Evolutionary conservation across 2,888 invertebrate genomes (phyloP).

Genomic region (Phengaris alcon): DNA sequence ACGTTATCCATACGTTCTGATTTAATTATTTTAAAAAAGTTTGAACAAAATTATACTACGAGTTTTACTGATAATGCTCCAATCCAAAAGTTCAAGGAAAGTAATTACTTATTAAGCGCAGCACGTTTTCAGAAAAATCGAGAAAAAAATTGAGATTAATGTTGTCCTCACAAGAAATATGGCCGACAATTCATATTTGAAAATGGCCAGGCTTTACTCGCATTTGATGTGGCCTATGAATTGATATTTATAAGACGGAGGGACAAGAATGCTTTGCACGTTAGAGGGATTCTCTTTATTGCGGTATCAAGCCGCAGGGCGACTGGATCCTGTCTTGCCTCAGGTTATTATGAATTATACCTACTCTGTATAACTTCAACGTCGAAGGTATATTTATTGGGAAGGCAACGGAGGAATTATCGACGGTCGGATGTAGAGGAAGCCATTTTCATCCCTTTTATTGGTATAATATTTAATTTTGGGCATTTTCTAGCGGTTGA

Average conservation of each 20-base stretch:
- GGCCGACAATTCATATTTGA: constrained; percentile 65
- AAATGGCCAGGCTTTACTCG: constrained; percentile 67
- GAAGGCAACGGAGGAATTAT: constrained; percentile 67
- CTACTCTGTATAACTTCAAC: constrained; percentile 65
- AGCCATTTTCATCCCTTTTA: constrained; percentile 77
- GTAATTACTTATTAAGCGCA: constrained; percentile 23
- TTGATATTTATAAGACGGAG: constrained; percentile 78
- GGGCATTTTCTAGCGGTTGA: constrained; percentile 60
- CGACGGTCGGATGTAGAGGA: constrained; percentile 69
- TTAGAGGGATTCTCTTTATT: constrained; percentile 79
- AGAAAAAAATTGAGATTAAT: constrained; percentile 60
- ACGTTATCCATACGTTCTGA: too few relatives aligned
- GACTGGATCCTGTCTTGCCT: constrained; percentile 70
- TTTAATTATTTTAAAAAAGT: too few relatives aligned
- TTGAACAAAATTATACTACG: too few relatives aligned
- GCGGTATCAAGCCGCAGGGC: constrained; percentile 64
- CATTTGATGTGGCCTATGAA: constrained; percentile 76
- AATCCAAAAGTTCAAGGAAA: neutral
- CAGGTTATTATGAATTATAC: constrained; percentile 76
- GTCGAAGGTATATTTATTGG: constrained; percentile 78
- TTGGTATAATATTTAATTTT: constrained; percentile 80
- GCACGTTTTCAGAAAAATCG: constrained; percentile 20
- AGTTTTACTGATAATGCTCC: too few relatives aligned
- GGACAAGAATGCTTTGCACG: constrained; percentile 66
- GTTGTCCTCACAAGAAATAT: constrained; percentile 55